Evolutionary conservation across 1,140 invertebrate genomes (phyloP).

Genomic region (Rhyacophila brunnea): DNA sequence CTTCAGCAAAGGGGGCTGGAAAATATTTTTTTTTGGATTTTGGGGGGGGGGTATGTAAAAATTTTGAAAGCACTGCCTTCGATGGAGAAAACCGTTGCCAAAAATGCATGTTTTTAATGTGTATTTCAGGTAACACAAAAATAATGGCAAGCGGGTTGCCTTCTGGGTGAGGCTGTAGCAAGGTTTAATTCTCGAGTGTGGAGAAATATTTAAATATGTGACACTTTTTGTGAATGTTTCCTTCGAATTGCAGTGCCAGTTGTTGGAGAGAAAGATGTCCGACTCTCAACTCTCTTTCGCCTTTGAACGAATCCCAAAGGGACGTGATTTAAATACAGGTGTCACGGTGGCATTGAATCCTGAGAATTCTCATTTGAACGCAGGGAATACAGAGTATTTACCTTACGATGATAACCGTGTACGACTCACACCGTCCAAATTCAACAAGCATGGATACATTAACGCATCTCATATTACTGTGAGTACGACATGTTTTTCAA

Average conservation of each 20-base stretch:
- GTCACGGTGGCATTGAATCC: constrained; percentile 65
- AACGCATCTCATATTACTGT: constrained; percentile 84
- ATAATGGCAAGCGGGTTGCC: too few relatives aligned
- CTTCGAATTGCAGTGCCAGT: constrained; percentile 65
- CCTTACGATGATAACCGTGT: constrained; percentile 89
- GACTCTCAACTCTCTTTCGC: constrained; percentile 82
- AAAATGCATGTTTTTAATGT: too few relatives aligned
- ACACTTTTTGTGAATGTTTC: too few relatives aligned
- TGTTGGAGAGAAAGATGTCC: constrained; percentile 76
- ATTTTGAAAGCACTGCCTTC: too few relatives aligned
- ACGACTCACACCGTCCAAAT: constrained; percentile 69
- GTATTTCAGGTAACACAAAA: too few relatives aligned
- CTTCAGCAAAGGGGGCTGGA: too few relatives aligned
- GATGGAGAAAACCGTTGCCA: too few relatives aligned
- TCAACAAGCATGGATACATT: constrained; percentile 83
- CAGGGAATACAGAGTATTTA: constrained; percentile 69
- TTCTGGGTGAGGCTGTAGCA: too few relatives aligned
- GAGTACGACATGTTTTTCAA: not conserved
- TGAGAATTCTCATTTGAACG: constrained; percentile 59
- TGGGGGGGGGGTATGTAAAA: too few relatives aligned
- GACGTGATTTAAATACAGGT: constrained; percentile 61
- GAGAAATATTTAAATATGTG: too few relatives aligned
- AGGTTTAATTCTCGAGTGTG: too few relatives aligned
- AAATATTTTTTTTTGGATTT: too few relatives aligned
- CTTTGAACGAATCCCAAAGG: constrained; percentile 84